These are phyloP conservation scores for Diarsia rubi DNA, from an alignment of 2,888 invertebrate species.

Conservation along the genomic window DNA sequence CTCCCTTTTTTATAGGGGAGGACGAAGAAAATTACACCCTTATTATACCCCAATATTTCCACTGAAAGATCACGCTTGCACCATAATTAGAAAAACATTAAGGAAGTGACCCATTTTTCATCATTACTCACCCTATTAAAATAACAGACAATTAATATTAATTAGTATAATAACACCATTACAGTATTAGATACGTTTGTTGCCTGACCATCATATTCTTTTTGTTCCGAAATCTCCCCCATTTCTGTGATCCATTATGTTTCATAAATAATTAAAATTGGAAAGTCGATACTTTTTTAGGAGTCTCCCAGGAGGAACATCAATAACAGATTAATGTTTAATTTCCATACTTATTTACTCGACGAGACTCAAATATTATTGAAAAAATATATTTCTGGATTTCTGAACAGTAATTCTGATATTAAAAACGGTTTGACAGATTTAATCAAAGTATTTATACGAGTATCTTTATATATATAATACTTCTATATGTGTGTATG, in stretches of 20 bases:
- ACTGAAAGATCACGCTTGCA: constrained; percentile 28
- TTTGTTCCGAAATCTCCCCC: constrained; percentile 6
- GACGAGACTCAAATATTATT: constrained; percentile 12
- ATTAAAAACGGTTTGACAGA: background rate
- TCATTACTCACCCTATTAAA: constrained; percentile 48
- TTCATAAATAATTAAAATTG: constrained; percentile 49
- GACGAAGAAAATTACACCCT: background rate
- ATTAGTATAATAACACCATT: constrained; percentile 51
- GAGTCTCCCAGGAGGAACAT: constrained; percentile 39
- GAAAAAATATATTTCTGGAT: constrained; percentile 10
- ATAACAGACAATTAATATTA: constrained; percentile 49
- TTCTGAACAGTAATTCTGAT: constrained; percentile 2
- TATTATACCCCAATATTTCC: background rate
- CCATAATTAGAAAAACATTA: constrained; percentile 59
- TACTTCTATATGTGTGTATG: background rate
- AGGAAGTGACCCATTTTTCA: constrained; percentile 45
- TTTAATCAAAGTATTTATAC: background rate
- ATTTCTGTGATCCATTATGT: constrained; percentile 46
- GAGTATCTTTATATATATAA: too few relatives aligned
- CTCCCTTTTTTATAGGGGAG: background rate
- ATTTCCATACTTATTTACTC: constrained; percentile 46
- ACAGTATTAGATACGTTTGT: constrained; percentile 9
- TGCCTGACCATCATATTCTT: constrained; percentile 13
- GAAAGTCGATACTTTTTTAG: constrained; percentile 39
- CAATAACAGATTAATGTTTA: constrained; percentile 56